Conservation (phyloP, 2,888 invertebrate species). For the Hydroisotoma schaefferi region DNA sequence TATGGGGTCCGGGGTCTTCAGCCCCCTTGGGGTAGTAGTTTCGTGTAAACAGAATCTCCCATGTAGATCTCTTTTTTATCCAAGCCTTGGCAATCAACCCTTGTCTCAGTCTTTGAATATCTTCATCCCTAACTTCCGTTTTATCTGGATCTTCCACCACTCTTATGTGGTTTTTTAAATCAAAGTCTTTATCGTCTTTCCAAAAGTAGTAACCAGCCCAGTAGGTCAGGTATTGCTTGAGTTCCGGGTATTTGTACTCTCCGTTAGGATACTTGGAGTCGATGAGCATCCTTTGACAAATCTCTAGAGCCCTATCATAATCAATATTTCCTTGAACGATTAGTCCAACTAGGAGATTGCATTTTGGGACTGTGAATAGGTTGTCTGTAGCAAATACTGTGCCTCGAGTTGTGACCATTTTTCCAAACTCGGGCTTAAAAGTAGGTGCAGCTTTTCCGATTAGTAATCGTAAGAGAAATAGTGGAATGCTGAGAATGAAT, state of each 20-base stretch:
- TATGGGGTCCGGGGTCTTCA: background rate
- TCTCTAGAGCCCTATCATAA: background rate
- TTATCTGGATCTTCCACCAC: background rate
- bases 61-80: background rate
- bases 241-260: background rate
- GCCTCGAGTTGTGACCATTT: constrained; percentile 1
- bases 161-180: background rate
- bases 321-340: background rate
- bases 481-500: background rate
- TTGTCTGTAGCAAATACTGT: background rate
- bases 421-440: background rate
- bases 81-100: background rate
- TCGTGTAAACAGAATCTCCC: background rate
- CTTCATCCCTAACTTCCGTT: background rate
- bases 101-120: background rate
- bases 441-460: background rate
- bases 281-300: background rate
- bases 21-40: background rate
- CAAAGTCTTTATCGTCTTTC: background rate
- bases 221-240: background rate
- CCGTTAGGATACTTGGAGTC: background rate
- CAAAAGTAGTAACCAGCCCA: constrained; percentile 1
- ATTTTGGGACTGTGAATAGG: background rate
- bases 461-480: background rate
- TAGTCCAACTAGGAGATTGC: background rate